Base-by-base conservation (phyloP, 2,113 vertebrate species). In the Pungitius pungitius region DNA sequence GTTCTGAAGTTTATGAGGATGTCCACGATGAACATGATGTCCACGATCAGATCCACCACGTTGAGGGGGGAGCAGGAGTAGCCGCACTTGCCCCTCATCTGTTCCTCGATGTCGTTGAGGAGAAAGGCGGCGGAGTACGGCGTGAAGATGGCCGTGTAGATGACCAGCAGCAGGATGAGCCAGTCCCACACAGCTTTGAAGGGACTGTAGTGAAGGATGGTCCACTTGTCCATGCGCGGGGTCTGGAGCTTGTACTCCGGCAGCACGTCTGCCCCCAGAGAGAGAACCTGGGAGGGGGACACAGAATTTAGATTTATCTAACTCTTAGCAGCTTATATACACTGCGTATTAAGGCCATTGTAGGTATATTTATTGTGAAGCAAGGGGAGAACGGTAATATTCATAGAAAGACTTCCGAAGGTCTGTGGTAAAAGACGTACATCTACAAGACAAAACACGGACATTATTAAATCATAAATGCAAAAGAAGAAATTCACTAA, bases 11-110 rank as follows among this genome's bases (percentile, higher is more conserved):
- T 99, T 82, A 99, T 99, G 45, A 99, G 95, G 91, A 99, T 99
- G 92, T 99, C 97, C 89, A 99, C 97, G 58, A 99, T 97, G 91
- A 99, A 99, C 97, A 99, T 99, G 88, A 99, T 99, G 94, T 99
- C 98, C 93, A 99, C 98, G 17, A 99, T 99, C 87, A 99, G 94
- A 85, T 99, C 98, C 85, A 99, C 97, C 54, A 99, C 96, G 82
- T 99, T 99, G 84, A 99, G 90, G 12, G 98, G 98, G 59, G 96
- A 98, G 92, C 98, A 99, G 37, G 98, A 97, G 90, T 99, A 99
- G 79, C 98, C 98, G 72, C 98, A 99, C 86, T 95, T 94, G 37
- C 96, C 93, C 78, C 96, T 92, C 88, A 94, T 95, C 87, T 96
- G 94, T 87, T 99, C 98, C 92, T 98, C 98, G 18, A 90, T 92